Evolutionary conservation across 2,113 vertebrate genomes (phyloP), one percentile per base, ranked within the genome.

Genomic region (Apaloderma vittatum): DNA sequence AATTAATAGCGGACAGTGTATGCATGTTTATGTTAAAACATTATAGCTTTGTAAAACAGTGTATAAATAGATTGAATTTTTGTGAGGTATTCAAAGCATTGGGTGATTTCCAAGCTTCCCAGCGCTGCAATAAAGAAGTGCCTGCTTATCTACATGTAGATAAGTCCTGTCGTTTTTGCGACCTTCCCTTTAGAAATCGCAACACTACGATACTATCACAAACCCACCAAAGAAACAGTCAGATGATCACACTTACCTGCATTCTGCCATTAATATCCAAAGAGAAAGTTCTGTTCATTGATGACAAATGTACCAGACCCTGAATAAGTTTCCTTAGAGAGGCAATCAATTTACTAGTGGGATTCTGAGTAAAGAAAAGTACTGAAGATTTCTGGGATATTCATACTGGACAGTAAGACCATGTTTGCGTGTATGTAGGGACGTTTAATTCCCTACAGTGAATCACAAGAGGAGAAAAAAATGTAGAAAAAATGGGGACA

Each of bases 361-460:
- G 27, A 8, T 26, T 78, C 48, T 43, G 52, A 71, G n/a, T 58
- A 55, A 48, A 13, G 48, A 75, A 75, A 40, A 36, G 11, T 9
- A 4, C 5, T 67, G 65, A 58, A 40, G 11, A 5, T 68, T 80
- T 81, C 77, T 87, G 43, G 8, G 9, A 3, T 3, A 0, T 54
- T 81, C n/a, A 6, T 12, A 6, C 21, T 92, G 61, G n/a, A 51
- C 21, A 66, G 3, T 21, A 62, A 62, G 27, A 24, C 18, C 8
- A 3, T 2, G 0, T 65, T 75, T 58, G 14, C 24, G 6, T 40
- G 20, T 11, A 4, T 29, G 5, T 29, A 40, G 12, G 8, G 9
- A 46, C 10, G 9, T 63, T 94, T 91, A 21, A 30, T 68, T 76
- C 19, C 29, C 24, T 75, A 4, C 19, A 36, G 11, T 15, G 34